Base-by-base conservation (phyloP, 2,797 vertebrate genomes). In the Macropodus opercularis region DNA sequence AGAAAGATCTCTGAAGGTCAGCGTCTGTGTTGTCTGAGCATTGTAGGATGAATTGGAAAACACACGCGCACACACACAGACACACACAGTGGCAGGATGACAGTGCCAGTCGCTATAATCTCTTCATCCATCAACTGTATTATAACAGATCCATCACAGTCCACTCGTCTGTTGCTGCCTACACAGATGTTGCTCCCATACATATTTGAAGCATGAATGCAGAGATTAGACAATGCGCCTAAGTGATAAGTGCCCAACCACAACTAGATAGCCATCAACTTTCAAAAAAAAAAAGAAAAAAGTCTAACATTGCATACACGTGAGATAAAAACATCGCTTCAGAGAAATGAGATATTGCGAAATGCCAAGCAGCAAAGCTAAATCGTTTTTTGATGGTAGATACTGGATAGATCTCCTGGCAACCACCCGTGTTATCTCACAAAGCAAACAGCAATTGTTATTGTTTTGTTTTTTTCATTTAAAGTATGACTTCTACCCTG, bases 121-220 rank as follows among this genome's bases (percentile, higher is more conserved):
- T 79, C 38, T 78, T 88, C 76, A 90, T 85, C 80, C 78, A 84
- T 88, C 85, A 86, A 36, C 24, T 58, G 67, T 62, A 59, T 79
- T 81, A 65, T 59, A 79, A 79, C 40, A 70, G 69, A 83, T 85
- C 72, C 60, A 80, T 80, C 79, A 81, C 17, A 4, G 48, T 52
- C 53, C 42, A 24, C 43, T 48, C 46, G 36, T 72, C 72, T 61
- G 59, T 74, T 69, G 64, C 58, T 40, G 63, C 55, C 23, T 26
- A n/a, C 68, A 46, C 31, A 56, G 61, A 43, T 63, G 70, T 42
- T 27, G 46, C 60, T 59, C 61, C 38, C 36, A 75, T 53, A 44
- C 27, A 57, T 14, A 71, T 69, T 52, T 62, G 35, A 78, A 64
- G 54, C 78, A 69, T 70, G 63, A 57, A 24, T 61, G 44, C 41